Evolutionary conservation across 2,113 vertebrate species (phyloP).

Genomic region (Bos taurus): DNA sequence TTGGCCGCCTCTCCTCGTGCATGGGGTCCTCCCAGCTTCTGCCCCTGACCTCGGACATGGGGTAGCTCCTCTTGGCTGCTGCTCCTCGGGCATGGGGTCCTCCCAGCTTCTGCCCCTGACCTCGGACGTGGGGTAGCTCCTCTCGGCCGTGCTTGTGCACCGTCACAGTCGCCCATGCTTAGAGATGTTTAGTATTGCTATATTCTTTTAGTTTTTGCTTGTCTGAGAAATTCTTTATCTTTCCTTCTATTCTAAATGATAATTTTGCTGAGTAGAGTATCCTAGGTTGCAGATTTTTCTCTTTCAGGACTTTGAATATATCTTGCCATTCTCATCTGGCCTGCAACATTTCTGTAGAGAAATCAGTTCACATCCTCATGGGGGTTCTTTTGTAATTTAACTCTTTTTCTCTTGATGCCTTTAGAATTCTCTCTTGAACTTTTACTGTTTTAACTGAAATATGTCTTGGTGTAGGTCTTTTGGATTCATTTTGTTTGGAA

Average conservation of each 20-base stretch:
- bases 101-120: no score
- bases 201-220: background rate
- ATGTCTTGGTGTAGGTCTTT: background rate
- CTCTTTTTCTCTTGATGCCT: background rate
- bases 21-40: no score
- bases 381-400: background rate
- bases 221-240: background rate
- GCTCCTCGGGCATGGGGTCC: no score
- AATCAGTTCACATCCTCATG: background rate
- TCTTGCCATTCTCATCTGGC: background rate
- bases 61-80: no score
- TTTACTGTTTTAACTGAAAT: background rate
- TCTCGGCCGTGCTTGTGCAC: no score
- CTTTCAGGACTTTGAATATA: background rate
- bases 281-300: background rate
- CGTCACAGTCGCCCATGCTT: no score
- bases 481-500: background rate
- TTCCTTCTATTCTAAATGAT: background rate
- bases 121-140: no score
- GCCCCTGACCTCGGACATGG: no score
- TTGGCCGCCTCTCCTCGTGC: no score
- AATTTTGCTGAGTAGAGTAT: background rate
- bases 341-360: background rate
- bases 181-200: background rate
- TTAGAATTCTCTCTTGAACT: background rate